Evolutionary conservation across 2,888 invertebrate species (phyloP), one percentile per base, ranked within the genome.

Genomic region (Drosophila mettleri): DNA sequence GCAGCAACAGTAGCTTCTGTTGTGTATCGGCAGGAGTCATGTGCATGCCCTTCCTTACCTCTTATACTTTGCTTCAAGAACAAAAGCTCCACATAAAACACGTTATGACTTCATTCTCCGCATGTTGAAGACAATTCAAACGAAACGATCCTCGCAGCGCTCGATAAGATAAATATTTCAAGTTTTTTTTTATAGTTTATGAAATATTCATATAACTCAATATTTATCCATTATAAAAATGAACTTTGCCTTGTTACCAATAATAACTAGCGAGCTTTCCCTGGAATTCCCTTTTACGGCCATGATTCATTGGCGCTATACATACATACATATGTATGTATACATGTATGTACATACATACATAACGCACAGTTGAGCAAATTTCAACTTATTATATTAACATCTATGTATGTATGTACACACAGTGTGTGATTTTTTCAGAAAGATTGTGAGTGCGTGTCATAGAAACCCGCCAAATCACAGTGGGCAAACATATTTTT

Each of bases 1-100:
- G 24, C 68, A 52, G 69, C 55, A 63, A 63, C 55, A 60, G 55
- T 55, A 60, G 52, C 52, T 34, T 22, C 70, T 70, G 71, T 57
- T 60, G n/a, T 7, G 22, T n/a, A 7, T 22, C 18, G 8, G 12
- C 18, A 14, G 12, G 46, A 18, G 9, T 7, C 31, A 16, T n/a
- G 36, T 38, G 31, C 29, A 45, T 16, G 33, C 52, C 12, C 18
- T 27, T 18, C 27, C 48, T 64, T 75, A 59, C 27, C 48, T 64
- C 69, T 59, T 69, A 75, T 75, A 73, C 73, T 57, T 41, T 60
- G 12, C 12, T 10, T 6, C 3, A 20, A 48, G 12, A 36, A n/a
- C 51, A 60, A 57, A 74, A 38, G 24, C 16, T 10, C 43, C 29
- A 18, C 2, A 39, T 39, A 39, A 46, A 51, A 55, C 51, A 48